Percentiles rank a stretch among this genome's conserved stretches.
phyloP scores from a whole-genome alignment of 2,888 invertebrate genomes.

The Cordilura impudica region DNA sequence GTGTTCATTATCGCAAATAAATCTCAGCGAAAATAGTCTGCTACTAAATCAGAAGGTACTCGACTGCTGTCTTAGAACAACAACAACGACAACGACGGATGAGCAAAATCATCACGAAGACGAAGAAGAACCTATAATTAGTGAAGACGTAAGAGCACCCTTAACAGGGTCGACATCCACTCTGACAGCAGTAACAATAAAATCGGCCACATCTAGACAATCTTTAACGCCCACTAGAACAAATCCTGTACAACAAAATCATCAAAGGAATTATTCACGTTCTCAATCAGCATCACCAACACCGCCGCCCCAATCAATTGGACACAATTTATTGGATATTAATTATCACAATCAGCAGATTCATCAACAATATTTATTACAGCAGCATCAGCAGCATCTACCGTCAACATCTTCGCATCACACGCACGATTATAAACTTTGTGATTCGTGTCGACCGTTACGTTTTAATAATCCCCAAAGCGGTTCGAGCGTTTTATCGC shows the following conservation, averaged over 20 bases:
- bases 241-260: constrained; percentile 31
- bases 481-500: constrained; percentile 65
- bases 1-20: constrained; percentile 73
- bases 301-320: constrained; percentile 38
- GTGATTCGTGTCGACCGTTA: constrained; percentile 75
- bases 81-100: constrained; percentile 36
- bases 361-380: constrained; percentile 10
- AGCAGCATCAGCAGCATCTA: constrained; percentile 20
- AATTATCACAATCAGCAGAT: constrained; percentile 12
- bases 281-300: constrained; percentile 32
- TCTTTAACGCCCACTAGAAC: constrained; percentile 10
- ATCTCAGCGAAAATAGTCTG: constrained; percentile 76
- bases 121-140: constrained; percentile 65
- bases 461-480: constrained; percentile 66
- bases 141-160: constrained; percentile 64
- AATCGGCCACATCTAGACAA: constrained; percentile 48
- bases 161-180: constrained; percentile 57
- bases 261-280: constrained; percentile 49
- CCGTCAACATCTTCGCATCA: constrained; percentile 59
- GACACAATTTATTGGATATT: constrained; percentile 45
- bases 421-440: constrained; percentile 74
- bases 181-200: constrained; percentile 57
- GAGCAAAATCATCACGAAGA: constrained; percentile 45
- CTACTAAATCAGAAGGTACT: constrained; percentile 71
- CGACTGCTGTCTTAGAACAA: constrained; percentile 46